phyloP scores from a whole-genome alignment of 2,797 vertebrate genomes.

The Fratercula arctica region DNA sequence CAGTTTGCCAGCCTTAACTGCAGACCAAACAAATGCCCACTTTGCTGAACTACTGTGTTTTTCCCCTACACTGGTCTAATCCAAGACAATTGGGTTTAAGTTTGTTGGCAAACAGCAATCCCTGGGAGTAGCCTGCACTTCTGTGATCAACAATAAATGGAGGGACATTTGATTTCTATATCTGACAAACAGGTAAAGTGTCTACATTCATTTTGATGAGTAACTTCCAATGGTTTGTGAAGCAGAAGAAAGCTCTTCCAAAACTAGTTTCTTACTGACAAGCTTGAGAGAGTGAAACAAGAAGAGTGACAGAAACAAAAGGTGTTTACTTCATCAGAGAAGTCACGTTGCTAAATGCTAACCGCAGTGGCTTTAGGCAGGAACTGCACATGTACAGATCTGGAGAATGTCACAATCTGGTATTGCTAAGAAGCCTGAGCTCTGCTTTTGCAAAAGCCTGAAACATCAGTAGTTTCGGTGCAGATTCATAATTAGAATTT shows the following conservation, averaged over 20 bases:
- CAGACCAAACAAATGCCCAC: not conserved
- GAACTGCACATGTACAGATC: constrained; percentile 22
- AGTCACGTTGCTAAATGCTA: constrained; percentile 55
- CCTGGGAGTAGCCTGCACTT: not conserved
- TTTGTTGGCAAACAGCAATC: not conserved
- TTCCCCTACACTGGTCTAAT: not conserved
- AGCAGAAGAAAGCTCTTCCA: not conserved
- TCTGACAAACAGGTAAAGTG: not conserved
- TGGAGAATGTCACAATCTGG: constrained; percentile 56
- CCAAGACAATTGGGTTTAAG: not conserved
- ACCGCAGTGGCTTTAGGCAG: constrained; percentile 54
- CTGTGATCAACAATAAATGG: not conserved
- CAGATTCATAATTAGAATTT: not conserved
- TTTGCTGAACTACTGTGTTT: not conserved
- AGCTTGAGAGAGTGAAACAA: not conserved
- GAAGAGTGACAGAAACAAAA: constrained; percentile 20
- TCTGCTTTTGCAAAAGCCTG: constrained; percentile 42
- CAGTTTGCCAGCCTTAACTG: not conserved
- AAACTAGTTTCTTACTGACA: not conserved
- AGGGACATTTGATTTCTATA: not conserved
- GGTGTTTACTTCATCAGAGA: constrained; percentile 53
- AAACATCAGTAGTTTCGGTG: not conserved
- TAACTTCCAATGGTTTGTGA: not conserved
- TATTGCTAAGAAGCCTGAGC: constrained; percentile 6
- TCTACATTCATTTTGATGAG: not conserved